phyloP scores from a whole-genome alignment of 30 jellyfish, hydroid and myxozoan genomes.

The Mastigias papua region DNA sequence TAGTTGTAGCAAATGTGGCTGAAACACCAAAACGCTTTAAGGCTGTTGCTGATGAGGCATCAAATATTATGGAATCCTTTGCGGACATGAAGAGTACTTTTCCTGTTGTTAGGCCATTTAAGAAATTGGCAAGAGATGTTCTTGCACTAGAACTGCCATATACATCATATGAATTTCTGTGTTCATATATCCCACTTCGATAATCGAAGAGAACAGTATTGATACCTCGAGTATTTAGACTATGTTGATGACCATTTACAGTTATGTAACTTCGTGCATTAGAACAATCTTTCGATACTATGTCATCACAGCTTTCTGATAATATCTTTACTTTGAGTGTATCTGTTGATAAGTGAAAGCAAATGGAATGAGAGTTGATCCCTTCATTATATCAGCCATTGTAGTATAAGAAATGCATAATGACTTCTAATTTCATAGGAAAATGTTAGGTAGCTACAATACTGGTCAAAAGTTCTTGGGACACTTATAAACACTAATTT shows the following conservation, averaged over 20 bases:
- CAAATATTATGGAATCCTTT: neutral
- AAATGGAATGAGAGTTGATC: too few relatives aligned
- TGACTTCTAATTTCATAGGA: neutral
- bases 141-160: neutral
- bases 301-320: slow-evolving; percentile 36
- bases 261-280: slow-evolving; percentile 29
- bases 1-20: slow-evolving; percentile 44
- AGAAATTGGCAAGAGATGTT: neutral
- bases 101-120: slow-evolving; percentile 26
- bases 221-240: slow-evolving; percentile 46
- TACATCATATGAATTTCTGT: slow-evolving; percentile 12
- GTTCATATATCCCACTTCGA: slow-evolving; percentile 59
- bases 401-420: neutral
- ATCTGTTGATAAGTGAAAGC: slow-evolving; percentile 9
- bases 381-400: neutral
- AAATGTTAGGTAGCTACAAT: too few relatives aligned
- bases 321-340: slow-evolving; percentile 5
- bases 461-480: too few relatives aligned
- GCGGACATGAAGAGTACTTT: slow-evolving; percentile 55
- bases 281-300: neutral
- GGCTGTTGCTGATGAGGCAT: slow-evolving; percentile 1
- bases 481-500: too few relatives aligned
- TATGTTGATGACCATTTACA: slow-evolving; percentile 58
- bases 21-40: slow-evolving; percentile 56
- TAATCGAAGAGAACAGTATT: slow-evolving; percentile 48